Conservation (phyloP, 2,113 vertebrate species). For the Protobothrops mucrosquamatus region DNA sequence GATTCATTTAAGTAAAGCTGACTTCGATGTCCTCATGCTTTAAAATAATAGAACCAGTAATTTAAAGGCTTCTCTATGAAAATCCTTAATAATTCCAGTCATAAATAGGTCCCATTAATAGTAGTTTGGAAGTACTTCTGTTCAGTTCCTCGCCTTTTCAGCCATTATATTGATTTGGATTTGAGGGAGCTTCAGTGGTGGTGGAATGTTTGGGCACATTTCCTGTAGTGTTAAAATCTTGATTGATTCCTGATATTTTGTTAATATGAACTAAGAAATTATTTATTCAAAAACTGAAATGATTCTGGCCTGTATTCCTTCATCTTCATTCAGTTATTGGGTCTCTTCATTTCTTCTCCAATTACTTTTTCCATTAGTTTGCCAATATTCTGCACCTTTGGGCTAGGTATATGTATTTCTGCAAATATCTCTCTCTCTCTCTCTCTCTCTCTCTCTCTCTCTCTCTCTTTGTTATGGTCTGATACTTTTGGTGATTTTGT, state of each 20-base stretch:
- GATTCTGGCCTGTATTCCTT: neutral
- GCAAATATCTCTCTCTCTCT: neutral
- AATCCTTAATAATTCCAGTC: neutral
- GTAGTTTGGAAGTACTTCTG: neutral
- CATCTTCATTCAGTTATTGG: neutral
- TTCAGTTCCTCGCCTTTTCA: neutral
- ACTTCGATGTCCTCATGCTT: neutral
- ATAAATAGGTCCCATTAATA: neutral
- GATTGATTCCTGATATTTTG: neutral
- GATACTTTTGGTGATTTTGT: neutral
- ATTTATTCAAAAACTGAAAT: neutral
- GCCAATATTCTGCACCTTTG: neutral
- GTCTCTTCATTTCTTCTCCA: neutral
- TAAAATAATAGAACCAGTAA: neutral
- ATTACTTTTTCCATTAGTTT: neutral
- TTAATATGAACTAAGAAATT: neutral
- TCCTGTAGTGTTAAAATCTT: neutral
- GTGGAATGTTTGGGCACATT: neutral
- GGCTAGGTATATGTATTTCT: neutral
- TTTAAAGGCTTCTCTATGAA: neutral
- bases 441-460: neutral
- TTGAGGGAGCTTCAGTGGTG: neutral
- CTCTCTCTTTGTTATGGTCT: neutral
- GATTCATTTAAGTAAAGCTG: neutral
- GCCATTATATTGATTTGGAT: neutral